These are phyloP conservation scores for Otolemur garnettii DNA, from an alignment of 2,113 vertebrate genomes.

Conservation along the genomic window DNA sequence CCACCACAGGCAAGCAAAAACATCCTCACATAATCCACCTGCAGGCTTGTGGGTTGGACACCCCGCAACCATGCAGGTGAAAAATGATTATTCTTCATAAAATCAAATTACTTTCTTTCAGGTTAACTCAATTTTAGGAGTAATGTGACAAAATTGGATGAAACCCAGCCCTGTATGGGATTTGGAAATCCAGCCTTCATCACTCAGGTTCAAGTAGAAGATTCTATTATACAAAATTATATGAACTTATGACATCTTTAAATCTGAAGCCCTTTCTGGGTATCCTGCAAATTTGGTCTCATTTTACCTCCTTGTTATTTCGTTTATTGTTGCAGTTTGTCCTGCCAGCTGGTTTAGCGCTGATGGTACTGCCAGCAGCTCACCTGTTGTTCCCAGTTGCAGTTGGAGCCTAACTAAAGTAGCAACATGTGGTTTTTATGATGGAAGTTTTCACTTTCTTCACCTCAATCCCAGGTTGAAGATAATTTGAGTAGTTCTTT, in stretches of 20 bases:
- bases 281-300: neutral
- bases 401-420: neutral
- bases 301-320: neutral
- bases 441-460: neutral
- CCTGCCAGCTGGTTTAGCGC: neutral
- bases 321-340: neutral
- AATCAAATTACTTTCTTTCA: constrained; percentile 22
- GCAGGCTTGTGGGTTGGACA: too few species aligned
- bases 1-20: too few species aligned
- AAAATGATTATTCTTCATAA: constrained; percentile 62
- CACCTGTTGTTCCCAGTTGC: neutral
- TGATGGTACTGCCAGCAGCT: neutral
- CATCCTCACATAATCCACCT: too few species aligned
- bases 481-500: constrained; percentile 8
- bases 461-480: neutral
- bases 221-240: neutral
- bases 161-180: neutral
- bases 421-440: neutral
- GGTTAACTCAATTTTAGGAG: constrained; percentile 8
- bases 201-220: constrained; percentile 20
- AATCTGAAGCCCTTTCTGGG: neutral
- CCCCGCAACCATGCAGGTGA: neutral
- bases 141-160: neutral
- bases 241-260: constrained; percentile 34
- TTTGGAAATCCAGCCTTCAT: neutral